Evolutionary conservation across 2,888 invertebrate species (phyloP), one percentile per base, ranked within the genome.

Genomic region (Phanerotoma sp.): DNA sequence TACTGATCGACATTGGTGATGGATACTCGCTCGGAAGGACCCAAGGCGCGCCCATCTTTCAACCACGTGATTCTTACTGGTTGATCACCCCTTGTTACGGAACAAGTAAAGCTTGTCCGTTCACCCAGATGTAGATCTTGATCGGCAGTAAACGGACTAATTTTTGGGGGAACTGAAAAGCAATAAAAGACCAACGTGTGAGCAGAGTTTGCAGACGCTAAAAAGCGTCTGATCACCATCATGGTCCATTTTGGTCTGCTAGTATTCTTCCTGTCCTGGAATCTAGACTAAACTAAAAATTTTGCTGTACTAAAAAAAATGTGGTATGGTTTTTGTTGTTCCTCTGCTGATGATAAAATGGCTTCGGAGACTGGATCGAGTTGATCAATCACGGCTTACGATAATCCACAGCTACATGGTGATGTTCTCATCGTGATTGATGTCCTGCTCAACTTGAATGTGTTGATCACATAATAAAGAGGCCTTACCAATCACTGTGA

Each of bases 41-140:
- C 84, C 74, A 87, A 80, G 56, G 82, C 80, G 18, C 84, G 82
- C 64, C 83, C 86, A 71, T 91, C 88, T 79, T 89, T 90, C 64
- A 85, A 84, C 91, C 91, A 91, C 37, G 82, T 81, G 64, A 91
- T 87, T 59, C 84, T 84, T 64, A 91, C 78, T 33, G 91, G 91
- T 61, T 86, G 80, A 77, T 90, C 90, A 50, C 91, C 89, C 71
- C 87, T 85, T 51, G 86, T 85, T 64, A 88, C 87, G 35, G 88
- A 86, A 75, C 89, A 89, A 61, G 88, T 87, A 62, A 89, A 78
- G 48, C 86, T 87, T 62, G 87, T 86, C 48, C 89, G 82, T 72
- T 88, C 88, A 58, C 87, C 87, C 67, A 88, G 84, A 71, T 87
- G 86, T 54, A 88, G 80, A 66, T 85, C 85, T 66, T 85, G 82